phyloP scores from a whole-genome alignment of 2,113 vertebrate genomes.

The Empidonax alnorum region DNA sequence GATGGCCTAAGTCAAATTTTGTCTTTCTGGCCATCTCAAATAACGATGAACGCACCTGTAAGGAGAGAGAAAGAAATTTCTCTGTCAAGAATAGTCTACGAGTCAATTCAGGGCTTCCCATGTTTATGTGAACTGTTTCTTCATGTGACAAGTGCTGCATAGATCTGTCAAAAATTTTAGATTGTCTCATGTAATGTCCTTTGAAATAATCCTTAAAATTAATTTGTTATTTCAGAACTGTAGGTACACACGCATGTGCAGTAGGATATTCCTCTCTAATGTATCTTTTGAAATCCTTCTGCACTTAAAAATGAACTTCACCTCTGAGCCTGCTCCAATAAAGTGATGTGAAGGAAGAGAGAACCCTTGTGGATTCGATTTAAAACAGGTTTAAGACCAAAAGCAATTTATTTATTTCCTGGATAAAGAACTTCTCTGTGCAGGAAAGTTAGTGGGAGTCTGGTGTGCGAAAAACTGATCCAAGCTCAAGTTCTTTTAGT shows the following conservation, averaged over 20 bases:
- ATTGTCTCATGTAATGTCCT: neutral
- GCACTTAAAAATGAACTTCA: neutral
- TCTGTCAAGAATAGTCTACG: neutral
- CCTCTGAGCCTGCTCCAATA: neutral
- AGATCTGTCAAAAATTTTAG: neutral
- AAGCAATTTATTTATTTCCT: neutral
- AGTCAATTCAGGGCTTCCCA: neutral
- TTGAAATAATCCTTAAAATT: neutral
- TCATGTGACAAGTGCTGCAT: neutral
- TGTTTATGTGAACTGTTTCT: neutral
- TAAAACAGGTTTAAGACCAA: neutral
- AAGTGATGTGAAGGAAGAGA: neutral
- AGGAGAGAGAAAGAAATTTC: neutral
- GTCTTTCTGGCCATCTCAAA: conserved; percentile 80
- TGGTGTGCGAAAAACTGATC: neutral
- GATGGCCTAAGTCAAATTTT: conserved; percentile 74
- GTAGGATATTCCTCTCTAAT: neutral
- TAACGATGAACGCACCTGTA: conserved; percentile 81
- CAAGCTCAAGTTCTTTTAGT: neutral
- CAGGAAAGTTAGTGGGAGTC: neutral
- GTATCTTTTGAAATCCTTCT: neutral
- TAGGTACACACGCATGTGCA: neutral
- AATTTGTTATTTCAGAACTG: neutral
- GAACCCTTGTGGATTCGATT: neutral
- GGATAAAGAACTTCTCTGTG: neutral